These are phyloP conservation scores for Cyrtorhinus lividipennis DNA, from an alignment of 1,140 invertebrate genomes.

Conservation along the genomic window DNA sequence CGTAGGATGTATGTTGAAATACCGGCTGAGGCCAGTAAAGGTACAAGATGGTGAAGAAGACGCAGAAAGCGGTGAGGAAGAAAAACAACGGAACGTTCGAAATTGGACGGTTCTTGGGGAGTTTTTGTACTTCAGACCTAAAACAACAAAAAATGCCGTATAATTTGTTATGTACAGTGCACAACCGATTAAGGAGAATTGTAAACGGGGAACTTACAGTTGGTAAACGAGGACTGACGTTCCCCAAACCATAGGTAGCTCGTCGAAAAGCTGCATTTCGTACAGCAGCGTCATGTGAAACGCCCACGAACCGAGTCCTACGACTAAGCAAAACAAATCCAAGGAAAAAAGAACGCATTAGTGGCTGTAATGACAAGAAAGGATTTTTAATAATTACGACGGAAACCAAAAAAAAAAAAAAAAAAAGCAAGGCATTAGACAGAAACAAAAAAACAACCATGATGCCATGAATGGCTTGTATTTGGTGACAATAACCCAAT, in stretches of 20 bases:
- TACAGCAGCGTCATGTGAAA: conserved; percentile 28
- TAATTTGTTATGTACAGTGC: neutral
- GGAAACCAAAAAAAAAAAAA: no score
- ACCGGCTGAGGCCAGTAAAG: conserved; percentile 26
- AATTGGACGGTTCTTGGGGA: conserved; percentile 12
- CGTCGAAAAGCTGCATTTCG: conserved; percentile 28
- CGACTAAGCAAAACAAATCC: conserved; percentile 23
- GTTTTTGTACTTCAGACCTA: conserved; percentile 20
- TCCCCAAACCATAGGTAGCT: conserved; percentile 28
- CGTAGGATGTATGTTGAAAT: conserved; percentile 25
- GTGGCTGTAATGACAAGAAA: neutral
- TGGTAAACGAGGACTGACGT: conserved; percentile 26
- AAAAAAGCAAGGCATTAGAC: no score
- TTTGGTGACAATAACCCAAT: no score
- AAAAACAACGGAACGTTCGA: conserved; percentile 22
- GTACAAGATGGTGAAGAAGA: conserved; percentile 25
- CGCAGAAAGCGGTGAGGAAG: conserved; percentile 17
- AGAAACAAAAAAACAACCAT: no score
- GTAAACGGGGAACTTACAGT: conserved; percentile 23
- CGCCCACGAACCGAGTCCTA: conserved; percentile 27
- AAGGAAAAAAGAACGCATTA: conserved; percentile 4
- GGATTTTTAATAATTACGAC: no score
- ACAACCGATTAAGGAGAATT: neutral
- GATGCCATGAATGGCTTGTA: no score
- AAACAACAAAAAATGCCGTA: neutral